These are phyloP conservation scores for Chiridota heheva DNA, from an alignment of 35 echinoderm and acorn worm genomes.

Conservation along the genomic window DNA sequence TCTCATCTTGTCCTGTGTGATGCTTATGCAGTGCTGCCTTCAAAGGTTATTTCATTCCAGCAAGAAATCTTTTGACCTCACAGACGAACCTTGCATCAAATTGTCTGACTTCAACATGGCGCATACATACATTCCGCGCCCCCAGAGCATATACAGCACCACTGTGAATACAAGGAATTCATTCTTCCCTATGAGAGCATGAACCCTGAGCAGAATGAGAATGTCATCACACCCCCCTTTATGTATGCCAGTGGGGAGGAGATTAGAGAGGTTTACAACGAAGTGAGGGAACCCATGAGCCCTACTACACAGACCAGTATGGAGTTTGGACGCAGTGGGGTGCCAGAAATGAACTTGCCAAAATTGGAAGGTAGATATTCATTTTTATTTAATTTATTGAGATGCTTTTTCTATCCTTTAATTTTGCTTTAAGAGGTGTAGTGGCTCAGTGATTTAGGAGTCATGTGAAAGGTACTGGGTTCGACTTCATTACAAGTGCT, in stretches of 20 bases:
- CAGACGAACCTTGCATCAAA: conserved; percentile 77
- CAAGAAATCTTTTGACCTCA: conserved; percentile 56
- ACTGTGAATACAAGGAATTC: conserved; percentile 43
- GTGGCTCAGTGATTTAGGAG: too few relatives aligned
- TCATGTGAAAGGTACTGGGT: too few relatives aligned
- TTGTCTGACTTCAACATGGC: conserved; percentile 95
- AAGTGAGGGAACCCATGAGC: conserved; percentile 52
- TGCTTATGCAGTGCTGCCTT: conserved; percentile 58
- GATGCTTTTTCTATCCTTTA: too few relatives aligned
- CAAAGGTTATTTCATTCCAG: conserved; percentile 32
- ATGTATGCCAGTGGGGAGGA: conserved; percentile 65
- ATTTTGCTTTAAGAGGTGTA: too few relatives aligned
- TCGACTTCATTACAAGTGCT: too few relatives aligned
- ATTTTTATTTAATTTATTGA: too few relatives aligned
- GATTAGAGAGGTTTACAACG: conserved; percentile 59
- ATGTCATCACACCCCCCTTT: conserved; percentile 38
- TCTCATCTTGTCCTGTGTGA: conserved; percentile 44
- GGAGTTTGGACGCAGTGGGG: conserved; percentile 82
- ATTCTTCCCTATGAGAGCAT: conserved; percentile 32
- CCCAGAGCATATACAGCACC: conserved; percentile 80
- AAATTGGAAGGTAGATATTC: conserved; percentile 62
- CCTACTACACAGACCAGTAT: conserved; percentile 39
- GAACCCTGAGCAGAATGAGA: not conserved
- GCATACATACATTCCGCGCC: conserved; percentile 84
- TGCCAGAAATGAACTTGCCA: conserved; percentile 77